Evolutionary conservation across 2,113 vertebrate species (phyloP).

Genomic region (zebrafish (Danio rerio)): GRCz12tu NC_133196.1:13838001-13838500

Average conservation of each 20-base stretch:
- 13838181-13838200: neutral
- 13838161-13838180: neutral
- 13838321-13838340: constrained; percentile 51
- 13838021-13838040: too few species aligned
- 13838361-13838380: constrained; percentile 37
- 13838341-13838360: constrained; percentile 48
- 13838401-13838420: constrained; percentile 67
- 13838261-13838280: constrained; percentile 44
- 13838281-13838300: constrained; percentile 40
- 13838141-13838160: too few species aligned
- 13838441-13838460: constrained; percentile 54
- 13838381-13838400: constrained; percentile 61
- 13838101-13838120: too few species aligned
- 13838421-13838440: constrained; percentile 60
- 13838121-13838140: too few species aligned
- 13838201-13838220: neutral
- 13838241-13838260: neutral
- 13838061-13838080: too few species aligned
- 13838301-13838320: constrained; percentile 43
- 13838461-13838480: constrained; percentile 38
- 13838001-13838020: too few species aligned
- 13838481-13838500: constrained; percentile 18
- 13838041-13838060: too few species aligned
- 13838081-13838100: too few species aligned
- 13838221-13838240: constrained; percentile 5